Conservation (phyloP, 2,888 invertebrate species). For the Rhagonycha fulva region DNA sequence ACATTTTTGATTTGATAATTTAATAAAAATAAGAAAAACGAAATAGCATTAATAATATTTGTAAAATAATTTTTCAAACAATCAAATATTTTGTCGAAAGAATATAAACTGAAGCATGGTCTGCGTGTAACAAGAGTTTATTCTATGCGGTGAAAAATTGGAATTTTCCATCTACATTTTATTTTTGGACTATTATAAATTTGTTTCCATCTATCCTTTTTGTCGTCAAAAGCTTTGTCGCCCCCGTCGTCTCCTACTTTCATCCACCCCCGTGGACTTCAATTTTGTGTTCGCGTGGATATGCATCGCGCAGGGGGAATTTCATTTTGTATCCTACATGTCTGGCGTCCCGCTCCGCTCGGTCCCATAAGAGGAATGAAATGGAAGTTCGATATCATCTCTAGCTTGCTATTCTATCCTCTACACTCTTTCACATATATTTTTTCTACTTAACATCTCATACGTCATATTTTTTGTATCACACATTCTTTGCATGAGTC, state of each 20-base stretch:
- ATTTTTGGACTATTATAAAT: slow-evolving; percentile 49
- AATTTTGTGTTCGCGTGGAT: slow-evolving; percentile 50
- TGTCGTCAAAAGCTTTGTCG: slow-evolving; percentile 42
- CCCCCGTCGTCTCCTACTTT: slow-evolving; percentile 32
- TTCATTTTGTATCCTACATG: slow-evolving; percentile 53
- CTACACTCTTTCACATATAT: slow-evolving; percentile 33
- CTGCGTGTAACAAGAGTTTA: slow-evolving; percentile 26
- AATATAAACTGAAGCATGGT: slow-evolving; percentile 19
- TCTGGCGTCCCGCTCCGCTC: slow-evolving; percentile 41
- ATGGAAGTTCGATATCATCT: slow-evolving; percentile 51
- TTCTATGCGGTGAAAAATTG: slow-evolving; percentile 41
- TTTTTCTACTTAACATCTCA: slow-evolving; percentile 33
- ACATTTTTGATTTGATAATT: not conserved
- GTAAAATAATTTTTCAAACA: slow-evolving; percentile 7
- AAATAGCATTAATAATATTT: slow-evolving; percentile 7
- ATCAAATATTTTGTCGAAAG: slow-evolving; percentile 18
- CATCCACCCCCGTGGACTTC: slow-evolving; percentile 47
- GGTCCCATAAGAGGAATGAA: slow-evolving; percentile 49
- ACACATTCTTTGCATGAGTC: slow-evolving; percentile 34
- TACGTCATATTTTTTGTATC: slow-evolving; percentile 40
- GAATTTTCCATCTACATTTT: slow-evolving; percentile 41
- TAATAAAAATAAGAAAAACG: not conserved
- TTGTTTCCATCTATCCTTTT: slow-evolving; percentile 49
- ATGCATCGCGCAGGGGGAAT: slow-evolving; percentile 50
- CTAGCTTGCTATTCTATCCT: slow-evolving; percentile 40